A percentile compares a stretch with the other conserved stretches of the same genome.
Evolutionary conservation across 2,113 vertebrate species (phyloP).

Genomic region (Coreoperca whiteheadi): DNA sequence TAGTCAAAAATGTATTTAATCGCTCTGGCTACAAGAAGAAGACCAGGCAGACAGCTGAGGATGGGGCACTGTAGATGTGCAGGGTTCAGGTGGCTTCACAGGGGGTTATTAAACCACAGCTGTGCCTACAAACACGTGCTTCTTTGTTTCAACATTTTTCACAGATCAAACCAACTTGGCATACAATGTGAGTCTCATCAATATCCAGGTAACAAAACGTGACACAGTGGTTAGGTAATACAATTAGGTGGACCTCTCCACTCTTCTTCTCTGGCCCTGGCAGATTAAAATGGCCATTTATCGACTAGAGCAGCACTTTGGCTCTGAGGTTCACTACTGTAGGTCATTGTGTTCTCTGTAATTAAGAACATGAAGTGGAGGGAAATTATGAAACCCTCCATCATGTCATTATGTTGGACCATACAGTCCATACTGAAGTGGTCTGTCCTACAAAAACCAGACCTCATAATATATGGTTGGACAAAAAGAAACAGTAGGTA

Average conservation of each 20-base stretch:
- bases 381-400: constrained; percentile 63
- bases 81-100: not conserved
- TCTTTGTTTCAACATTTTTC: not conserved
- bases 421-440: constrained; percentile 31
- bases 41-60: not conserved
- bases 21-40: not conserved
- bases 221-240: constrained; percentile 41
- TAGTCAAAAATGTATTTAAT: not conserved
- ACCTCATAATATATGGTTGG: not conserved
- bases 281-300: constrained; percentile 74
- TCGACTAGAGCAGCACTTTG: constrained; percentile 73
- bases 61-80: not conserved
- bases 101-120: not conserved
- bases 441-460: constrained; percentile 14
- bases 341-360: constrained; percentile 66
- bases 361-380: constrained; percentile 74
- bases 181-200: not conserved
- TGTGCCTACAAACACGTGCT: not conserved
- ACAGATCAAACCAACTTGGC: constrained; percentile 10
- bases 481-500: constrained; percentile 25
- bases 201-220: constrained; percentile 33
- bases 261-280: constrained; percentile 38
- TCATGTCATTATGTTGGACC: constrained; percentile 64
- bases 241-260: constrained; percentile 58
- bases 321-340: constrained; percentile 54